Base-by-base conservation (phyloP, 2,888 invertebrate genomes). In the Girardia tigrina region DNA sequence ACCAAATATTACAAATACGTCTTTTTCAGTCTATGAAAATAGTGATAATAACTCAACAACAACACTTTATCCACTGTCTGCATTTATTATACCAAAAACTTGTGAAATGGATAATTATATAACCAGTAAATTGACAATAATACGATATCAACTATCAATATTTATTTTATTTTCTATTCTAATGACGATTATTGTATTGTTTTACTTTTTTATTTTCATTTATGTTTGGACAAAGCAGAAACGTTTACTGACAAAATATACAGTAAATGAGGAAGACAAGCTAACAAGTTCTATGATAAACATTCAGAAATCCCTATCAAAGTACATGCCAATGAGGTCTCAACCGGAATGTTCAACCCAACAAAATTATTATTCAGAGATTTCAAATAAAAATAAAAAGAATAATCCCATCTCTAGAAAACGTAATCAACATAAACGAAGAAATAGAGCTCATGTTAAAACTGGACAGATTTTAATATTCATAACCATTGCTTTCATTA, bases 391-490 rank as follows among this genome's bases (percentile, higher is more conserved):
- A 56, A 4, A 56, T 23, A n/a, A 23, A 56, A 56, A 4, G 2
- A 56, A 56, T 20, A n/a, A 56, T 56, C n/a, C n/a, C n/a, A 56
- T 56, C 56, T 16, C n/a, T 16, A 56, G 42, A 2, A 28, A 26
- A n/a, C 23, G 2, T 4, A 56, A 28, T 1, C 69, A 74, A 28
- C 42, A 26, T 23, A 74, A 74, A 28, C 74, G 74, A 4, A n/a
- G 56, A 4, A 71, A 71, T 29, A 73, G 36, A 69, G 29, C 74
- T 16, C 74, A 74, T 69, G 69, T 74, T 1, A 80, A 81, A 72
- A 81, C 80, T 0, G 81, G 80, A 20, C 78, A 79, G 28, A 79
- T 81, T 1, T 74, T 81, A 70, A 79, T 79, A 26, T 77, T 80
- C 23, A 81, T 81, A 14, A 80, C 81, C 6, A 71, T 79, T 1